Base-by-base conservation (phyloP, 2,888 invertebrate genomes). In the Ophion slaviceki region DNA sequence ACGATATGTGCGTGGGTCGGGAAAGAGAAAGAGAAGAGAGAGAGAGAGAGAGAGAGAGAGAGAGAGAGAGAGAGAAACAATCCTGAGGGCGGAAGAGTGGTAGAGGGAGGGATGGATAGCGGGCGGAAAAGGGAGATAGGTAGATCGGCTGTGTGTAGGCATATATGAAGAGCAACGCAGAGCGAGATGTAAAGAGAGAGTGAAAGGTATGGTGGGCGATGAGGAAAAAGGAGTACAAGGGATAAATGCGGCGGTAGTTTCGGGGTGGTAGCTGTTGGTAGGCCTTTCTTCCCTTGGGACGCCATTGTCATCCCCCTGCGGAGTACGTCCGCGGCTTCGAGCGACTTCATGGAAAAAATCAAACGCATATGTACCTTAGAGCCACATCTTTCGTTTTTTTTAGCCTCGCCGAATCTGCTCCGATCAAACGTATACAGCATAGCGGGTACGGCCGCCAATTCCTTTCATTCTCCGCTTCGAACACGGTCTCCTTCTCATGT, bases 301-400 rank as follows among this genome's bases (percentile, higher is more conserved):
- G 89, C 91, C 92, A 93, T 93, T 93, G 93, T 93, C 93, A 92
- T 92, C 91, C 91, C 92, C 90, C 90, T 90, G 89, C 89, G 92
- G 91, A 91, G 90, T 90, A 90, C 91, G 91, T 90, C 89, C 91
- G 89, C 88, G 88, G 87, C 89, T 88, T 89, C 87, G 86, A 88
- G 59, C 80, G 88, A 90, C 91, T 92, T 90, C 88, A 90, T 91
- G 90, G 91, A 91, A 91, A 85, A 93, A 93, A 93, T 93, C 93
- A 92, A 93, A 92, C 92, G 91, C 91, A 72, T 59, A 74, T 79
- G 89, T 92, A 91, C 91, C 89, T 92, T 90, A 89, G 87, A 91
- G 88, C 88, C 88, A 85, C 87, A 87, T 89, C 87, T 82, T 80
- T 32, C 67, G 40, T 71, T 74, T 62, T 75, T 75, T 61, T 86